phyloP scores from a whole-genome alignment of 2,888 invertebrate species.

The Pseudanteris insignis region DNA sequence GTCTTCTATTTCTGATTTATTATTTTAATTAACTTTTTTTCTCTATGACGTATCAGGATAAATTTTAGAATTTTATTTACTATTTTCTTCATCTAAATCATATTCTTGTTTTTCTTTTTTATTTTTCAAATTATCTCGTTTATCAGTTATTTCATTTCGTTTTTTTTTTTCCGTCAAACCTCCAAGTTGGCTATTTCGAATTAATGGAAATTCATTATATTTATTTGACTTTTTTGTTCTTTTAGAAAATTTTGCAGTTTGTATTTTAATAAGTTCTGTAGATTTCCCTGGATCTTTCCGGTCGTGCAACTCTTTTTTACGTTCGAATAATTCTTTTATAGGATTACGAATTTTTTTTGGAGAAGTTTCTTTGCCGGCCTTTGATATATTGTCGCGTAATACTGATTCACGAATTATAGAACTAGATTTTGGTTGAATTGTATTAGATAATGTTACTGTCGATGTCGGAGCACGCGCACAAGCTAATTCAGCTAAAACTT shows the following conservation, averaged over 20 bases:
- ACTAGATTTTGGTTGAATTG: constrained; percentile 8
- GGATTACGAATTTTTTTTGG: constrained; percentile 57
- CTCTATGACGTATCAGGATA: constrained; percentile 56
- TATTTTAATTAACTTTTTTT: constrained; percentile 45
- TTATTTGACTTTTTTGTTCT: constrained; percentile 55
- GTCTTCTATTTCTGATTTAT: constrained; percentile 8
- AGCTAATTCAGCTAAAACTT: constrained; percentile 62
- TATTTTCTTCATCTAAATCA: constrained; percentile 65
- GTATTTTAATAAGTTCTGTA: constrained; percentile 34
- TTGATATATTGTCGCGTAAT: constrained; percentile 9
- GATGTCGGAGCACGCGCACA: constrained; percentile 62
- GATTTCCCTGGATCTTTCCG: constrained; percentile 54
- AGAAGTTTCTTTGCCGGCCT: constrained; percentile 4
- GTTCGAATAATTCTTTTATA: constrained; percentile 62
- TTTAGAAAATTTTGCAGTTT: constrained; percentile 43
- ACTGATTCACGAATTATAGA: constrained; percentile 23
- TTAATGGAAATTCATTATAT: constrained; percentile 57
- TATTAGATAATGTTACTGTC: constrained; percentile 43
- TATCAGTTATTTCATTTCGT: constrained; percentile 52
- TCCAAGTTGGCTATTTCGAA: constrained; percentile 53
- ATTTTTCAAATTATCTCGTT: background rate
- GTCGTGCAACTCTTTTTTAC: constrained; percentile 62
- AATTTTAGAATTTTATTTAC: constrained; percentile 42
- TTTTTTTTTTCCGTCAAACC: constrained; percentile 60
- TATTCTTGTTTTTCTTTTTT: constrained; percentile 60